A percentile compares a stretch with the other conserved stretches of the same genome.
phyloP scores from a whole-genome alignment of 2,797 vertebrate genomes.

The Odontamblyopus rebecca region DNA sequence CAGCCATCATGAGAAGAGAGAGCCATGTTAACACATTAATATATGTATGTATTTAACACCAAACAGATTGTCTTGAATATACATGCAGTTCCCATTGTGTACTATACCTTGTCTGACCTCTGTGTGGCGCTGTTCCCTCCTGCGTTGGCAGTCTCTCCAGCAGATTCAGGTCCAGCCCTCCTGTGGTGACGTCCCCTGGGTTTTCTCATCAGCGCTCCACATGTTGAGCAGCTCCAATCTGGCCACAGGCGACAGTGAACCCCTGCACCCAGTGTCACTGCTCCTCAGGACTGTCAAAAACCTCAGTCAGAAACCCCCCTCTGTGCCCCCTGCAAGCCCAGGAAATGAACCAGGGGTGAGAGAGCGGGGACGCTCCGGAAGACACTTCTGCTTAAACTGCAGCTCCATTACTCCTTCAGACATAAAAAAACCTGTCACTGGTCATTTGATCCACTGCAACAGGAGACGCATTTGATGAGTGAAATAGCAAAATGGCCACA shows the following conservation, averaged over 20 bases:
- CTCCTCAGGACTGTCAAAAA: constrained; percentile 72
- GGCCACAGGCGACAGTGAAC: constrained; percentile 64
- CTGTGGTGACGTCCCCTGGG: constrained; percentile 46
- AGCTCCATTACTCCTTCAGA: constrained; percentile 40
- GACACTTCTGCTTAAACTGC: constrained; percentile 46
- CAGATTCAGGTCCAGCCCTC: constrained; percentile 50
- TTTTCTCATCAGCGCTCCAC: constrained; percentile 67
- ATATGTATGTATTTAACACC: constrained; percentile 1
- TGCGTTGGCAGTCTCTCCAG: constrained; percentile 24
- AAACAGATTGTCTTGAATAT: neutral
- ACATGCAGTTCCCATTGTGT: neutral
- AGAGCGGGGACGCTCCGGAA: constrained; percentile 32
- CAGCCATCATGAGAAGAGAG: neutral
- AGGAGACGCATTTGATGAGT: constrained; percentile 18
- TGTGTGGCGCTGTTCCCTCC: constrained; percentile 56
- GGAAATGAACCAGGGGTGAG: constrained; percentile 67
- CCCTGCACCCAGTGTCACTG: constrained; percentile 58
- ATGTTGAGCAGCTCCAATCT: constrained; percentile 69
- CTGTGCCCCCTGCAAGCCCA: constrained; percentile 61
- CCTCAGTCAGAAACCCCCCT: constrained; percentile 64
- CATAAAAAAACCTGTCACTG: constrained; percentile 42
- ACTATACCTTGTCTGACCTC: constrained; percentile 34
- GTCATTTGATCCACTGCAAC: constrained; percentile 49
- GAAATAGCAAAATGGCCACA: constrained; percentile 5
- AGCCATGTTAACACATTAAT: neutral